These are phyloP conservation scores for Rallus crepitans DNA, from an alignment of 2,797 vertebrate species.

Conservation along the genomic window DNA sequence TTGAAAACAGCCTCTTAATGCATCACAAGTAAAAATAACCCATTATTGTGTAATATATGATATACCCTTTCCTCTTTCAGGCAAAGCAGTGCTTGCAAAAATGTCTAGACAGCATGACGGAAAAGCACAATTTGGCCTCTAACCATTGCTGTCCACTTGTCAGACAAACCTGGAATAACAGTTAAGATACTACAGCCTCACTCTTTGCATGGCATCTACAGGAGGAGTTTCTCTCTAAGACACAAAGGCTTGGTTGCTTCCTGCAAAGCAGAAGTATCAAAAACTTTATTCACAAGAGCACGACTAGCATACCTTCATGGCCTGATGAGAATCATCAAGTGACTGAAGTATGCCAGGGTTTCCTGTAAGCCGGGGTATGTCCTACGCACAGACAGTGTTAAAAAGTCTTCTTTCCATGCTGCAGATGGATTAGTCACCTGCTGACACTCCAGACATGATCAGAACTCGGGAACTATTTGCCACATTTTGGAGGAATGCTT, in stretches of 20 bases:
- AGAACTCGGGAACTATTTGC: constrained; percentile 35
- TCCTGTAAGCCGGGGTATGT: neutral
- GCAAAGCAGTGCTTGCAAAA: constrained; percentile 46
- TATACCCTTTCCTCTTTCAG: constrained; percentile 55
- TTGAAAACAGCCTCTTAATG: constrained; percentile 66
- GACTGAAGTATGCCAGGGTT: neutral
- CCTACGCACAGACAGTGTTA: neutral
- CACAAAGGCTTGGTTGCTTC: neutral
- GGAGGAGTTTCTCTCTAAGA: neutral
- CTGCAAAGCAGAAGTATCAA: neutral
- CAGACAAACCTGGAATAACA: constrained; percentile 56
- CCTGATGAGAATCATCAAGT: constrained; percentile 20
- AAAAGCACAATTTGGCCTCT: constrained; percentile 59
- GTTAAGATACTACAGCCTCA: constrained; percentile 22
- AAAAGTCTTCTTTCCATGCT: constrained; percentile 16
- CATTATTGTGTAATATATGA: constrained; percentile 48
- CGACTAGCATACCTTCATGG: neutral
- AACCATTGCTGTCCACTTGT: constrained; percentile 50
- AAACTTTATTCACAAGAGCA: constrained; percentile 11
- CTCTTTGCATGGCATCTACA: neutral
- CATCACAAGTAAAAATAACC: constrained; percentile 62
- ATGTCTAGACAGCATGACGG: constrained; percentile 43
- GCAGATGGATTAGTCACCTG: constrained; percentile 44
- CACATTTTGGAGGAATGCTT: constrained; percentile 47
- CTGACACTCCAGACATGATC: neutral